Evolutionary conservation across 2,113 vertebrate species (phyloP).

Genomic region (Dendropsophus ebraccatus): DNA sequence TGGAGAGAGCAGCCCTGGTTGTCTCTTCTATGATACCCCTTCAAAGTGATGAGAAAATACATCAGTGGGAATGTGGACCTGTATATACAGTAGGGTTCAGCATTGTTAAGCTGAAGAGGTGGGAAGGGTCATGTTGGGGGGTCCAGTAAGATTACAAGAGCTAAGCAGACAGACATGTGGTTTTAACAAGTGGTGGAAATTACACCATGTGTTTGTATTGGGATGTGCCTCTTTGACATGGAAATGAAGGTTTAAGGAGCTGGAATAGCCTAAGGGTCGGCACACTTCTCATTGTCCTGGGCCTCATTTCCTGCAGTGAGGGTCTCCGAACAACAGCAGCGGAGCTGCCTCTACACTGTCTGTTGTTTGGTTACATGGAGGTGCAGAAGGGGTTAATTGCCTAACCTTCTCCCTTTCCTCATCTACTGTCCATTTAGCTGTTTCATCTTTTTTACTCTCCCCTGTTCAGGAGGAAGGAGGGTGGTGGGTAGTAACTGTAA

Average conservation of each 20-base stretch:
- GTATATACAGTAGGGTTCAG: too few relatives aligned
- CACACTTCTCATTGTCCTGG: neutral
- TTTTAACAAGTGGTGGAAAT: constrained; percentile 16
- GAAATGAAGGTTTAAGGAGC: neutral
- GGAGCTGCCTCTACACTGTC: neutral
- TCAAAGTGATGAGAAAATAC: too few relatives aligned
- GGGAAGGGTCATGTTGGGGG: neutral
- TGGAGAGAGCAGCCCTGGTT: too few relatives aligned
- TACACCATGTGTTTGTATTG: neutral
- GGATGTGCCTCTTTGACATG: neutral
- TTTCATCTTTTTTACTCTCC: neutral
- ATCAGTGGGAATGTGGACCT: too few relatives aligned
- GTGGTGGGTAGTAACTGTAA: too few relatives aligned
- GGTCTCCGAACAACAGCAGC: too few relatives aligned
- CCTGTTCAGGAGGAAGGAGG: neutral
- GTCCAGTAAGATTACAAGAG: neutral
- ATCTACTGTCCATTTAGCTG: neutral
- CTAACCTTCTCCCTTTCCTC: neutral
- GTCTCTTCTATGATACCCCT: too few relatives aligned
- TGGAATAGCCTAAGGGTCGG: neutral
- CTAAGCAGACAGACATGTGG: neutral
- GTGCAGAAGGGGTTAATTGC: constrained; percentile 1
- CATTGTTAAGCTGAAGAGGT: neutral
- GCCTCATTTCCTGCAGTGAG: neutral
- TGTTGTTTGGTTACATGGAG: neutral